phyloP scores from a whole-genome alignment of 2,113 vertebrate genomes.

The Ceuthmochares aereus region DNA sequence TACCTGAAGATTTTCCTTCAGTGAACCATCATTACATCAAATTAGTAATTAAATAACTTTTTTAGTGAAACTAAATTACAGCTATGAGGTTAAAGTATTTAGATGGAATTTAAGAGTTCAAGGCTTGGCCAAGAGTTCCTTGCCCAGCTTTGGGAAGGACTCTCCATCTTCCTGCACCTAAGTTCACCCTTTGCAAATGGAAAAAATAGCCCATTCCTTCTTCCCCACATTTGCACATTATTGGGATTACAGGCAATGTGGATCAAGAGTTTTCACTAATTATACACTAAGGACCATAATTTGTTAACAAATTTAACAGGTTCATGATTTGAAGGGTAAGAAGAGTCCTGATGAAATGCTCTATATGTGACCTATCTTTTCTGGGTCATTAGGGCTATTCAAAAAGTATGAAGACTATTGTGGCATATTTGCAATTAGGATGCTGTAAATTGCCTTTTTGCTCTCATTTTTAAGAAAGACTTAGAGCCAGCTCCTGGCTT shows the following conservation, averaged over 20 bases:
- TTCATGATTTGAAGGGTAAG: background rate
- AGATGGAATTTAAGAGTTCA: background rate
- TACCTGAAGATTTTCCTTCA: slow-evolving; percentile 6
- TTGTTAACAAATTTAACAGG: background rate
- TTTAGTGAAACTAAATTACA: background rate
- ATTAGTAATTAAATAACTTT: slow-evolving; percentile 1
- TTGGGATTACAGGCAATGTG: background rate
- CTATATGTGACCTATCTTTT: background rate
- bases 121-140: background rate
- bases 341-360: background rate
- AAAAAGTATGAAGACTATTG: background rate
- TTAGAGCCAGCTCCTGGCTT: background rate
- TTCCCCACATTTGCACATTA: background rate
- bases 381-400: background rate
- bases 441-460: background rate
- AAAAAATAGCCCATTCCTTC: background rate
- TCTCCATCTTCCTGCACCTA: background rate
- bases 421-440: background rate
- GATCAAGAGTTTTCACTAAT: background rate
- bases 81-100: background rate
- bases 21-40: background rate
- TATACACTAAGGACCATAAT: background rate
- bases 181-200: background rate
- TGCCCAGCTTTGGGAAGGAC: background rate
- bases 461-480: background rate